Evolutionary conservation across 2,888 invertebrate genomes (phyloP), one percentile per base, ranked within the genome.

Genomic region (Eristalinus aeneus): DNA sequence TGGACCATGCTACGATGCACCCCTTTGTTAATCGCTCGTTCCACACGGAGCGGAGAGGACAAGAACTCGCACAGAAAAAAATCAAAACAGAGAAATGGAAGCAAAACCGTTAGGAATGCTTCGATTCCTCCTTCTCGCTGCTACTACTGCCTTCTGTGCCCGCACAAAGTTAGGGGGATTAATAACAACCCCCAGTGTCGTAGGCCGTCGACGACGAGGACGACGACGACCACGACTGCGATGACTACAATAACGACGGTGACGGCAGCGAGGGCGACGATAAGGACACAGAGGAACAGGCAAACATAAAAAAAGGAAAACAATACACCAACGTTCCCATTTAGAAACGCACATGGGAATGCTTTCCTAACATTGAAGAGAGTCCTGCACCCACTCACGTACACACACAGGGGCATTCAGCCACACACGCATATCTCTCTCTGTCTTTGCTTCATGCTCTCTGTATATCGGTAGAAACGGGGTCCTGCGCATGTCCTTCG

Each of bases 1-100:
- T 87, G 87, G 87, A 83, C 83, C 83, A 63, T 87, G 72, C 87
- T 74, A 75, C 75, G 86, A 86, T 86, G 86, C 86, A 86, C 86
- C 86, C 86, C 73, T 86, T 87, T 87, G 79, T 83, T 87, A 83
- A 83, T 87, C 83, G 82, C 83, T 79, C 68, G 75, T 83, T 79
- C 77, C 83, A 87, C 82, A 78, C 46, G 46, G 8, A 39, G 39
- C n/a, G n/a, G 12, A 39, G 39, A 39, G 39, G 16, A 46, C 46
- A n/a, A 46, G 46, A 46, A 12, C 20, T 54, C 64, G 53, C 34
- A 68, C 53, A 54, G 46, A 9, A 34, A 75, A 81, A 72, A 23
- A 63, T 23, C 64, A 54, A 71, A 46, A 46, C 46, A 46, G 39
- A 27, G 67, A 71, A 68, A 68, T 31, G 36, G 5, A 63, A 23